Percentiles rank a stretch among this genome's conserved stretches.
Conservation (phyloP, 1,140 invertebrate genomes). For the Drusus annulatus region DNA sequence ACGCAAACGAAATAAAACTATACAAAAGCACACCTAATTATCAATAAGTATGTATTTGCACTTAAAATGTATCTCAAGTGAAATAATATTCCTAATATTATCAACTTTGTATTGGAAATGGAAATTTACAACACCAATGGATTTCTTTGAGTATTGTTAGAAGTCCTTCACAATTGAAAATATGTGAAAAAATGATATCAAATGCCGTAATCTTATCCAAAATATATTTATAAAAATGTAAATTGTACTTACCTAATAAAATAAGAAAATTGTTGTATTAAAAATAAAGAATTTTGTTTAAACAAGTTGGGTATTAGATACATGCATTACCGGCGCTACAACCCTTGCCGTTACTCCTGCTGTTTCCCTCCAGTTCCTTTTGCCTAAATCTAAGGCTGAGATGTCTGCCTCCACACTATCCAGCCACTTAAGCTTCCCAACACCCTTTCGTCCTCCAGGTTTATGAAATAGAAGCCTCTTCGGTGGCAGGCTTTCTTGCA, state of each 20-base stretch:
- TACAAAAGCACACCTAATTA: no score
- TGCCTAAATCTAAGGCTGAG: no score
- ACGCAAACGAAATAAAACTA: no score
- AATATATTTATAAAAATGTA: slow-evolving; percentile 39
- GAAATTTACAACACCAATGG: neutral
- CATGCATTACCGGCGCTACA: neutral
- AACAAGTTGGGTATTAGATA: neutral
- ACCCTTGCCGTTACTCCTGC: no score
- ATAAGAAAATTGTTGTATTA: slow-evolving; percentile 42
- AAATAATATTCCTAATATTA: slow-evolving; percentile 1
- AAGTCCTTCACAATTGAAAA: neutral
- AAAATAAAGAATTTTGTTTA: slow-evolving; percentile 46
- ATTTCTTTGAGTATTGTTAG: neutral
- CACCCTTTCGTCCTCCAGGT: no score
- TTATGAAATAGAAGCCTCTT: no score
- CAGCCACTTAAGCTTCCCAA: no score
- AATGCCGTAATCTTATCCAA: slow-evolving; percentile 28
- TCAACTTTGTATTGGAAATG: neutral
- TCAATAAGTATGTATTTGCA: no score
- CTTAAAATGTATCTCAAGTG: neutral
- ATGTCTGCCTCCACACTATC: no score
- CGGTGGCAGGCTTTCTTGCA: no score
- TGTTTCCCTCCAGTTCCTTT: no score
- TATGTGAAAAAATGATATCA: slow-evolving; percentile 22
- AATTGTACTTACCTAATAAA: slow-evolving; percentile 36